Conservation (phyloP, 1,140 invertebrate genomes). For the Zophobas morio region DNA sequence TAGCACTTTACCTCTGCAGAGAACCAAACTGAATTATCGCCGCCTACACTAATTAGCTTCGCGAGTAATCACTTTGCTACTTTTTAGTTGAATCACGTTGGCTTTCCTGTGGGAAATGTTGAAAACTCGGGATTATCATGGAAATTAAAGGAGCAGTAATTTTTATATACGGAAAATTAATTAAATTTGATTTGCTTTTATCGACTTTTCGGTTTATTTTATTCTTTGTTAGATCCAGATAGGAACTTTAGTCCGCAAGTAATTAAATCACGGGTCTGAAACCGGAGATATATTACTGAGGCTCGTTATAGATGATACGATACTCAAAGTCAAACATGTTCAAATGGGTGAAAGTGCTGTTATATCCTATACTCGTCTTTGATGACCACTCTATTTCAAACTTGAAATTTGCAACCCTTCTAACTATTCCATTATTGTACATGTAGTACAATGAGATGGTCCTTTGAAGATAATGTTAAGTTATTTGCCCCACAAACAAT, state of each 20-base stretch:
- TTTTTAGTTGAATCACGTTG: slow-evolving; percentile 39
- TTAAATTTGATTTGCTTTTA: slow-evolving; percentile 14
- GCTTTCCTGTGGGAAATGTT: slow-evolving; percentile 6
- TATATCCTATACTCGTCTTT: slow-evolving; percentile 16
- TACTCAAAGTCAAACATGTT: slow-evolving; percentile 24
- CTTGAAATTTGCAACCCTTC: slow-evolving; percentile 8
- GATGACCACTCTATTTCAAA: slow-evolving; percentile 24
- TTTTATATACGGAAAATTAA: slow-evolving; percentile 24
- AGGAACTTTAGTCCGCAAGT: slow-evolving; percentile 7
- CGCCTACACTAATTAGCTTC: slow-evolving; percentile 14
- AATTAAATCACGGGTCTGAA: slow-evolving; percentile 26
- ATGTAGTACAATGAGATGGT: background rate
- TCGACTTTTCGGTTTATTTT: slow-evolving; percentile 30
- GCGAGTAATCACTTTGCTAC: slow-evolving; percentile 33
- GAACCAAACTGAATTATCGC: slow-evolving; percentile 18
- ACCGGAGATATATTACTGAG: slow-evolving; percentile 14
- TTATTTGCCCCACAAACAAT: no score
- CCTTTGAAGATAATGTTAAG: background rate
- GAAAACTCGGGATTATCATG: slow-evolving; percentile 17
- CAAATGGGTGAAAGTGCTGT: slow-evolving; percentile 3
- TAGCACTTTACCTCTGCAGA: slow-evolving; percentile 10
- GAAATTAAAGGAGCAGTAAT: slow-evolving; percentile 16
- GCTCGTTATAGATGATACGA: background rate
- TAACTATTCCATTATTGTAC: slow-evolving; percentile 23
- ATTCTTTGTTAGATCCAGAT: slow-evolving; percentile 13